phyloP scores from a whole-genome alignment of 2,113 vertebrate genomes.

The Tauraco erythrolophus region DNA sequence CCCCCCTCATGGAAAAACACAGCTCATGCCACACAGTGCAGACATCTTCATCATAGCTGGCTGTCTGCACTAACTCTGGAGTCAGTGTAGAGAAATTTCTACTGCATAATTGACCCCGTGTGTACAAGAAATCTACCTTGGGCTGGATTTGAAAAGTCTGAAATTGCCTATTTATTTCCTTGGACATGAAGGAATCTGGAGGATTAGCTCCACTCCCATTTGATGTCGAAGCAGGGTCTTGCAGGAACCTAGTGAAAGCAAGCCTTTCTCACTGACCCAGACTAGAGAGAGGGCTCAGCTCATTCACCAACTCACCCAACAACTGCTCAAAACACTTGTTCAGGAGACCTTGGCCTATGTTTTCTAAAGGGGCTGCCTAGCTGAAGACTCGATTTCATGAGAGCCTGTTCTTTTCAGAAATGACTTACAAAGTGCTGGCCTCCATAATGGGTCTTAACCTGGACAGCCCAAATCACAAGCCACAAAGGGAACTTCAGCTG shows the following conservation, averaged over 20 bases:
- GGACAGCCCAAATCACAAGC: background rate
- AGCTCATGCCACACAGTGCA: background rate
- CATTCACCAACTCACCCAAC: background rate
- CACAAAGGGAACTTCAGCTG: background rate
- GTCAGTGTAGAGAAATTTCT: background rate
- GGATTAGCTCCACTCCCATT: background rate
- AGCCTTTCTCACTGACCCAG: background rate
- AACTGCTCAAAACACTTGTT: background rate
- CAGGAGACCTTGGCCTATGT: background rate
- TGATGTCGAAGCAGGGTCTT: background rate
- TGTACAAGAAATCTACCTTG: background rate
- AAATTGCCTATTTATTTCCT: background rate
- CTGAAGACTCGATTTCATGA: background rate
- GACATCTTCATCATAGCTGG: background rate
- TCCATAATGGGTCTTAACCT: background rate
- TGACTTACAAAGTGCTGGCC: background rate
- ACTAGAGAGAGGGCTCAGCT: background rate
- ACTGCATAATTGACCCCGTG: background rate
- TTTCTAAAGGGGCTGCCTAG: background rate
- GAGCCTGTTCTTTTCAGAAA: background rate
- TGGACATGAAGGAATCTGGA: background rate
- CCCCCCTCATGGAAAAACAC: slow-evolving; percentile 39
- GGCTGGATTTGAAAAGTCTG: background rate
- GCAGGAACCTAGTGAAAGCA: background rate
- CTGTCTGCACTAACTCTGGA: background rate